Evolutionary conservation across 2,888 invertebrate genomes (phyloP).

Genomic region (Oxyscelio sp.): DNA sequence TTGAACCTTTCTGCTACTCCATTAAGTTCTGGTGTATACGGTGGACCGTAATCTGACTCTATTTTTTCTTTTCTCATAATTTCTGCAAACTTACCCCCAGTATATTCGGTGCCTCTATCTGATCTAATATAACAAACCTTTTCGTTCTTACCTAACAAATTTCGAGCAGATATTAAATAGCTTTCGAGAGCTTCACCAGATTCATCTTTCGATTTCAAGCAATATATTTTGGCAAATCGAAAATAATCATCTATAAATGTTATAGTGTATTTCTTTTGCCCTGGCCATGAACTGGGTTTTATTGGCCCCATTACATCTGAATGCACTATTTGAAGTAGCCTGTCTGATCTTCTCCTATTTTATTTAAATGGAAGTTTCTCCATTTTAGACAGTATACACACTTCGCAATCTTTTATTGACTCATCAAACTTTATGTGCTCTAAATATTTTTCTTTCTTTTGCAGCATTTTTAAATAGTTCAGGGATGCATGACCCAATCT

Average conservation of each 20-base stretch:
- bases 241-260: constrained; percentile 75
- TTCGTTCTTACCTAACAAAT: constrained; percentile 69
- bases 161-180: constrained; percentile 71
- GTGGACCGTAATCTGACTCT: constrained; percentile 49
- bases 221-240: constrained; percentile 60
- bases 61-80: constrained; percentile 65
- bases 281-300: constrained; percentile 61
- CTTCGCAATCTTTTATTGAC: too few relatives aligned
- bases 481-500: not conserved
- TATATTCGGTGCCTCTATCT: constrained; percentile 73
- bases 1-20: too few relatives aligned
- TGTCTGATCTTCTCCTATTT: constrained; percentile 39
- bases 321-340: constrained; percentile 69
- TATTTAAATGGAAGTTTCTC: constrained; percentile 74
- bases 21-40: constrained; percentile 55
- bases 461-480: constrained; percentile 4
- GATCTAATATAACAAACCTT: constrained; percentile 75
- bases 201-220: constrained; percentile 76
- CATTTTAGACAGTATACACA: too few relatives aligned
- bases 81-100: constrained; percentile 66
- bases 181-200: constrained; percentile 73
- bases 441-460: constrained; percentile 6
- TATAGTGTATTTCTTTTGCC: constrained; percentile 65
- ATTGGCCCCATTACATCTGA: constrained; percentile 74
- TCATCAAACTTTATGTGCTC: not conserved